Conservation (phyloP, 2,888 invertebrate genomes). For the Idaea aversata region DNA sequence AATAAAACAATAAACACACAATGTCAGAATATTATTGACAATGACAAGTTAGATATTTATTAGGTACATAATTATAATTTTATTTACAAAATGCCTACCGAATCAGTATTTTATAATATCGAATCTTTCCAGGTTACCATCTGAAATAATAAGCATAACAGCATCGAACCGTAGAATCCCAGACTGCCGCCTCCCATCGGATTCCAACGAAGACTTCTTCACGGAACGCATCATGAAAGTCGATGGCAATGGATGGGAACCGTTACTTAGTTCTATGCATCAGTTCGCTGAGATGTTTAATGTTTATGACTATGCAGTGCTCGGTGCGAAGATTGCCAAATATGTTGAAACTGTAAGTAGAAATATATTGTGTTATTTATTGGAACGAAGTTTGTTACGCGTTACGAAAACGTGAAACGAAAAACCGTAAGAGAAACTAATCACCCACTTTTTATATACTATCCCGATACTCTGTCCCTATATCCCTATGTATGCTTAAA, state of each 20-base stretch:
- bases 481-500: too few species aligned
- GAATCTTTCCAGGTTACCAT: slow-evolving; percentile 41
- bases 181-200: slow-evolving; percentile 46
- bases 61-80: not conserved
- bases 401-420: too few species aligned
- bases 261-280: slow-evolving; percentile 53
- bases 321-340: slow-evolving; percentile 62
- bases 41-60: too few species aligned
- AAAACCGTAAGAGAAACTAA: too few species aligned
- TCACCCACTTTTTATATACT: too few species aligned
- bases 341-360: slow-evolving; percentile 63
- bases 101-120: not conserved
- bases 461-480: too few species aligned
- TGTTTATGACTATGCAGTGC: slow-evolving; percentile 46
- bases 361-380: not conserved
- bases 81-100: not conserved
- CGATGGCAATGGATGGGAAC: slow-evolving; percentile 54
- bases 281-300: slow-evolving; percentile 58
- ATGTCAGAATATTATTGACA: too few species aligned
- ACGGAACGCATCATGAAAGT: slow-evolving; percentile 46
- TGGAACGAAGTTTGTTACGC: not conserved
- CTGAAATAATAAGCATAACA: slow-evolving; percentile 42
- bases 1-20: too few species aligned
- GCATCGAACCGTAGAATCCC: slow-evolving; percentile 53
- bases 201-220: slow-evolving; percentile 54